A percentile compares a stretch with the other conserved stretches of the same genome.
Conservation (phyloP, 2,113 vertebrate genomes). For the Anas platyrhynchos region DNA sequence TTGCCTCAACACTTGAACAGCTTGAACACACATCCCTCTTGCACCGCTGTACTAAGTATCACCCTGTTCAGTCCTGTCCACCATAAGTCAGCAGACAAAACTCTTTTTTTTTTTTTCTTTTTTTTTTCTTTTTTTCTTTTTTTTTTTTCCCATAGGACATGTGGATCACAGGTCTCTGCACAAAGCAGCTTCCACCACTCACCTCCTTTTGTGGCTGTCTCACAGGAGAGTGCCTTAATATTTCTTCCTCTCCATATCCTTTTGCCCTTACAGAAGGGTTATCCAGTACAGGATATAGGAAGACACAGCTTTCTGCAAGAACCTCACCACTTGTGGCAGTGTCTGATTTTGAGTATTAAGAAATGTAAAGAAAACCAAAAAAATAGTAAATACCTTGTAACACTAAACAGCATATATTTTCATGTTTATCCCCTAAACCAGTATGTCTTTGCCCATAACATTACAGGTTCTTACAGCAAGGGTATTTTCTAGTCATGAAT, state of each 20-base stretch:
- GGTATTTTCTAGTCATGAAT: background rate
- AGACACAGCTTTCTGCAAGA: background rate
- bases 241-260: background rate
- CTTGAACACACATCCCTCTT: background rate
- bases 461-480: background rate
- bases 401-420: background rate
- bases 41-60: background rate
- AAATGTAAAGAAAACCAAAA: background rate
- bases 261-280: background rate
- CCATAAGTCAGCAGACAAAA: background rate
- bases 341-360: background rate
- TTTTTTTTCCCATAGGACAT: fast-evolving
- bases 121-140: background rate
- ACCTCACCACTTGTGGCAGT: fast-evolving
- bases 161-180: background rate
- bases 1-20: background rate
- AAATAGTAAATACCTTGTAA: background rate
- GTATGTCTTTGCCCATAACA: background rate
- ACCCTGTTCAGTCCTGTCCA: background rate
- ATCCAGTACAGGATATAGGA: background rate
- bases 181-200: background rate
- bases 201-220: background rate
- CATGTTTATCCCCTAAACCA: background rate
- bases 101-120: background rate
- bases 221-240: background rate